phyloP scores from a whole-genome alignment of 2,113 vertebrate species.

The Uropsilus gracilis region DNA sequence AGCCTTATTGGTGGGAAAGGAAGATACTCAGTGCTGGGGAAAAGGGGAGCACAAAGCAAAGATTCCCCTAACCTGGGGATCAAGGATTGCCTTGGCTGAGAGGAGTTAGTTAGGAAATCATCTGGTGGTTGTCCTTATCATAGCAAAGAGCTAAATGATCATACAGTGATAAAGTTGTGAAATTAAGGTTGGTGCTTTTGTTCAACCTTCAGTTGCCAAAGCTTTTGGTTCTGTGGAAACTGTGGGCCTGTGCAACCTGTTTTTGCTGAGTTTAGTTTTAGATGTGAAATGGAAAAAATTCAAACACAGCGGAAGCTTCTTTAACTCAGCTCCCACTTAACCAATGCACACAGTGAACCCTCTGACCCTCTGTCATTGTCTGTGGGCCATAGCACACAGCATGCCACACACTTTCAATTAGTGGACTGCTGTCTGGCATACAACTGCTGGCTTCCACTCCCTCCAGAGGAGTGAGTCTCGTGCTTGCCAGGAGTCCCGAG shows the following conservation, averaged over 20 bases:
- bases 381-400: background rate
- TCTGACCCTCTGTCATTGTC: too few relatives aligned
- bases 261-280: slow-evolving; percentile 17
- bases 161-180: background rate
- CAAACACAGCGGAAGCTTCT: background rate
- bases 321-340: background rate
- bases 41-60: background rate
- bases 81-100: background rate
- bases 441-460: background rate
- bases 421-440: background rate
- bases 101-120: background rate
- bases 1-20: background rate
- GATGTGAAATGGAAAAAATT: background rate
- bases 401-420: background rate
- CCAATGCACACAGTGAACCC: background rate
- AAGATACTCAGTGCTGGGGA: background rate
- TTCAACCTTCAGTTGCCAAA: background rate
- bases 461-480: slow-evolving; percentile 5
- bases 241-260: background rate
- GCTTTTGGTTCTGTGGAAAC: background rate
- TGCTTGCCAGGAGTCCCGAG: background rate
- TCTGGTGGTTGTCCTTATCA: background rate
- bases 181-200: background rate
- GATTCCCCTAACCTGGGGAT: background rate
- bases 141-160: background rate